These are phyloP conservation scores for Cydia strobilella DNA, from an alignment of 1,140 invertebrate species.

Conservation along the genomic window DNA sequence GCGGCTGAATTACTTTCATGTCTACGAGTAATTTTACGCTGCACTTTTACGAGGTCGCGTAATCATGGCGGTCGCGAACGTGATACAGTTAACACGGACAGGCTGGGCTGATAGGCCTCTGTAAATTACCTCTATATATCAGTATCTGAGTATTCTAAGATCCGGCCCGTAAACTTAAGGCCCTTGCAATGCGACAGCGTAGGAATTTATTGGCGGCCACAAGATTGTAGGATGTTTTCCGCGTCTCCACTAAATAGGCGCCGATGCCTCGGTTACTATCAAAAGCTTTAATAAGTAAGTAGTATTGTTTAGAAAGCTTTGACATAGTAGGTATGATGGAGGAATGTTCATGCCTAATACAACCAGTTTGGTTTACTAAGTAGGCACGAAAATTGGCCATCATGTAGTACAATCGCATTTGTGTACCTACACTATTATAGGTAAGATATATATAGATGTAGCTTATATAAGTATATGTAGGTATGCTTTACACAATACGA, in stretches of 20 bases:
- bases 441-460: too few relatives aligned
- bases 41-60: conserved; percentile 22
- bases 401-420: background rate
- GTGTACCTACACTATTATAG: background rate
- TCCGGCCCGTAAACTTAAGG: conserved; percentile 27
- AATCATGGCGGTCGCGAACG: conserved; percentile 1
- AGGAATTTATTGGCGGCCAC: conserved; percentile 26
- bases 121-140: conserved; percentile 32
- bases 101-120: conserved; percentile 7
- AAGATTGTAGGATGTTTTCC: conserved; percentile 28
- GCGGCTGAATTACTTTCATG: background rate
- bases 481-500: too few relatives aligned
- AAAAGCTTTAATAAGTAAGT: background rate
- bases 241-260: background rate
- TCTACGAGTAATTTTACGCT: conserved; percentile 6
- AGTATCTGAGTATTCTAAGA: conserved; percentile 18
- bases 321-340: background rate
- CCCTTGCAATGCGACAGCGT: conserved; percentile 22
- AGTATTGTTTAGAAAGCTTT: background rate
- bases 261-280: background rate
- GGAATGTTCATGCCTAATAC: background rate
- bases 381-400: conserved; percentile 10
- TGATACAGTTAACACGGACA: background rate
- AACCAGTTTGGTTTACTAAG: background rate
- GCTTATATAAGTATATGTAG: too few relatives aligned